Conservation (phyloP, 2,113 vertebrate genomes). For the Gymnobelideus leadbeateri region DNA sequence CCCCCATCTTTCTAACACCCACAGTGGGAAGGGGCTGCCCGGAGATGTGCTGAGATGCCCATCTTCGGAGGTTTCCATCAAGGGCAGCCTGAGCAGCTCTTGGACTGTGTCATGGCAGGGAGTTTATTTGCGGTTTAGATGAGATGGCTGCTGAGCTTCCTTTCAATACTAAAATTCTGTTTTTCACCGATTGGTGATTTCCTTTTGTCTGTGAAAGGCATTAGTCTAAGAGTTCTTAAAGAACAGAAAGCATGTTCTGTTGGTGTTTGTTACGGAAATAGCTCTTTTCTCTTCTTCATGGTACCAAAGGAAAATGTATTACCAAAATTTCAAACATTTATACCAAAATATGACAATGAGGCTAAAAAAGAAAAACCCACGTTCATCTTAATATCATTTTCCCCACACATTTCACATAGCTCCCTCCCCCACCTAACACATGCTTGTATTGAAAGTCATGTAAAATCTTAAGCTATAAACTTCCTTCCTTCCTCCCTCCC, state of each 20-base stretch:
- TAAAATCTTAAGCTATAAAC: neutral
- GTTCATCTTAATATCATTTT: neutral
- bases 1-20: too few relatives aligned
- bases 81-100: neutral
- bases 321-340: neutral
- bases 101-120: neutral
- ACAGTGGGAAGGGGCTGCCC: too few relatives aligned
- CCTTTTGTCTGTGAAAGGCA: neutral
- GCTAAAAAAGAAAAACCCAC: neutral
- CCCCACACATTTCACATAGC: neutral
- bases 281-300: neutral
- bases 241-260: neutral
- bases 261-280: neutral
- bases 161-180: neutral
- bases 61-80: too few relatives aligned
- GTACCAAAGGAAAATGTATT: neutral
- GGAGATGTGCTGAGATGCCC: neutral
- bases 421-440: neutral
- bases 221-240: neutral
- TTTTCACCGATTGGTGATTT: neutral
- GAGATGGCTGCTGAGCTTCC: neutral
- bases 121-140: neutral
- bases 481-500: neutral
- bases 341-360: neutral
- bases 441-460: neutral